Conservation (phyloP, 2,888 invertebrate species). For the Alitta virens region DNA sequence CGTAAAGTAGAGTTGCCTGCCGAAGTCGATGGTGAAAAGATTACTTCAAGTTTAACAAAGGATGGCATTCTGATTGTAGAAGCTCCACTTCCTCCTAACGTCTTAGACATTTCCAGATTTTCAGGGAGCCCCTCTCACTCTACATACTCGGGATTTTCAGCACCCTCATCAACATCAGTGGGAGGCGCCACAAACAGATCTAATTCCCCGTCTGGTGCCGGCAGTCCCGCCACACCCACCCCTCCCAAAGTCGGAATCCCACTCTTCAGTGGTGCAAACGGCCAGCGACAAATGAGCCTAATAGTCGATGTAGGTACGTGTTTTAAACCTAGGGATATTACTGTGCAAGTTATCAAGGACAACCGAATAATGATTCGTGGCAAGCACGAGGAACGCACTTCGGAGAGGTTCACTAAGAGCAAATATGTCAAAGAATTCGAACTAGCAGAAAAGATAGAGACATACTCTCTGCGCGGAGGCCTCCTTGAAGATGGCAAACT, state of each 20-base stretch:
- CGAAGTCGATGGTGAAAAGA: conserved; percentile 27
- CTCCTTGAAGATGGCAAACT: conserved; percentile 28
- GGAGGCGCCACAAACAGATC: conserved; percentile 15
- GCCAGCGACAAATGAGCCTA: conserved; percentile 17
- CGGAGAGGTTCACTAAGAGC: conserved; percentile 29
- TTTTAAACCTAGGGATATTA: conserved; percentile 31
- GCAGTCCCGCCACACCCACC: conserved; percentile 27
- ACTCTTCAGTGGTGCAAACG: conserved; percentile 18
- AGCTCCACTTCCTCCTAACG: conserved; percentile 28
- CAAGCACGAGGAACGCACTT: conserved; percentile 33
- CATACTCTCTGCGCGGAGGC: conserved; percentile 28
- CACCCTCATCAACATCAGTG: not conserved
- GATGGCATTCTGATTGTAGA: conserved; percentile 31
- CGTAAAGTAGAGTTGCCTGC: conserved; percentile 30
- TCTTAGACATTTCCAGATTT: conserved; percentile 25
- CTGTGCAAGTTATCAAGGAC: conserved; percentile 32
- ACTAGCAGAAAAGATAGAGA: conserved; percentile 31
- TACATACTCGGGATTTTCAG: not conserved
- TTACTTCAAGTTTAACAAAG: conserved; percentile 27
- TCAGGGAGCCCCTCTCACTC: conserved; percentile 25
- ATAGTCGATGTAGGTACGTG: conserved; percentile 23
- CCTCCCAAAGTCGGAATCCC: conserved; percentile 23
- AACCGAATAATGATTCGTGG: conserved; percentile 32
- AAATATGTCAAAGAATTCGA: conserved; percentile 33
- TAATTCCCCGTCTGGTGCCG: conserved; percentile 22